phyloP scores from a whole-genome alignment of 2,797 vertebrate species.

The Neosilurus hyrtlii region DNA sequence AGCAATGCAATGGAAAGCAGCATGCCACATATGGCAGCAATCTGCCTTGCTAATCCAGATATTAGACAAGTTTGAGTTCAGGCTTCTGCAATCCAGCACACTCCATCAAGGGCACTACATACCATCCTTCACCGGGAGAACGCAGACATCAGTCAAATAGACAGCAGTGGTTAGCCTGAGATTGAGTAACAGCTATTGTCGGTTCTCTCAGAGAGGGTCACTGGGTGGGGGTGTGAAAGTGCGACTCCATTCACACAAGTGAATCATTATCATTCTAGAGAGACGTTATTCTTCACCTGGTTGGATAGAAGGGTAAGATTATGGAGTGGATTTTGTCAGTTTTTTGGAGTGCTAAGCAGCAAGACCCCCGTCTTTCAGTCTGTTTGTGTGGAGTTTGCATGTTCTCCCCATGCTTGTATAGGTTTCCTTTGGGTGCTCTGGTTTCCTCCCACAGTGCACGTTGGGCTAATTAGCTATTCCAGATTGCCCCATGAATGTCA shows the following conservation, averaged over 20 bases:
- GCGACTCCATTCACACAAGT: conserved; percentile 35
- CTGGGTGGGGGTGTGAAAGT: neutral
- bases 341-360: conserved; percentile 11
- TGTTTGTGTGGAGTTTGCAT: too few relatives aligned
- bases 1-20: conserved; percentile 74
- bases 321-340: neutral
- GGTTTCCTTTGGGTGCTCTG: too few relatives aligned
- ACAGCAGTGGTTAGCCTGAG: conserved; percentile 28
- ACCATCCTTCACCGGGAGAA: conserved; percentile 52
- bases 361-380: neutral
- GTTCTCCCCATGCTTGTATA: too few relatives aligned
- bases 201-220: conserved; percentile 12
- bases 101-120: conserved; percentile 68
- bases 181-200: conserved; percentile 46
- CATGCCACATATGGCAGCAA: conserved; percentile 81
- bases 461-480: too few relatives aligned
- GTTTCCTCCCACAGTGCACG: too few relatives aligned
- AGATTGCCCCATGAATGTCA: neutral
- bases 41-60: conserved; percentile 75
- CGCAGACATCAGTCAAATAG: conserved; percentile 53
- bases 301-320: conserved; percentile 13
- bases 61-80: conserved; percentile 74
- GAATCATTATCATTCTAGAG: conserved; percentile 29
- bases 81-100: conserved; percentile 64
- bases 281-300: conserved; percentile 36